These are phyloP conservation scores for Ips nitidus DNA, from an alignment of 1,140 invertebrate genomes.

Conservation along the genomic window DNA sequence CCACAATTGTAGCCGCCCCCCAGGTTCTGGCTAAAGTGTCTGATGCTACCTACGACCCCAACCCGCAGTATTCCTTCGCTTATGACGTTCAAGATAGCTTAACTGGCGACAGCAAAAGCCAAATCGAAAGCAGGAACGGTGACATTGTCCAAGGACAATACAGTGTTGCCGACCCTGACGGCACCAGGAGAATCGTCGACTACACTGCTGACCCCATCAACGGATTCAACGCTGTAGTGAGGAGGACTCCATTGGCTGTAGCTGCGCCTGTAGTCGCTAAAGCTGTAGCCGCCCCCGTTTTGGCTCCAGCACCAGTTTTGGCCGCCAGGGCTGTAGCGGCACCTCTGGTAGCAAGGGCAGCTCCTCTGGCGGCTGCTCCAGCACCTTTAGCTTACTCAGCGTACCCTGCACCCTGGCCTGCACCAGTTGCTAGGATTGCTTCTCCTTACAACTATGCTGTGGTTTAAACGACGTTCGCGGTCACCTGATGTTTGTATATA, in stretches of 20 bases:
- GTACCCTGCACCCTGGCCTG: slow-evolving; percentile 14
- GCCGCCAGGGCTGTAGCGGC: slow-evolving; percentile 26
- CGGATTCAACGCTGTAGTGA: slow-evolving; percentile 57
- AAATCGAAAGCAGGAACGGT: slow-evolving; percentile 60
- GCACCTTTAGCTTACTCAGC: slow-evolving; percentile 29
- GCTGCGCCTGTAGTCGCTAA: slow-evolving; percentile 36
- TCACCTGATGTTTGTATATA: no score
- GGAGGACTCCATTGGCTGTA: slow-evolving; percentile 44
- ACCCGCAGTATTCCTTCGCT: slow-evolving; percentile 59
- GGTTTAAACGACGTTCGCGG: background rate
- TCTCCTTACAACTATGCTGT: slow-evolving; percentile 39
- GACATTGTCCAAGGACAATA: slow-evolving; percentile 63
- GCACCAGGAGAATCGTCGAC: slow-evolving; percentile 57
- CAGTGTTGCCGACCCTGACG: slow-evolving; percentile 30
- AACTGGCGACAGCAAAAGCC: slow-evolving; percentile 62
- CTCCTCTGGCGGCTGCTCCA: no score
- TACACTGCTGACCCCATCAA: slow-evolving; percentile 64
- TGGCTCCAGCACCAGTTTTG: slow-evolving; percentile 23
- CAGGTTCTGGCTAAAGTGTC: slow-evolving; percentile 32
- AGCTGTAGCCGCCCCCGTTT: slow-evolving; percentile 34
- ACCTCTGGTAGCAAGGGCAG: no score
- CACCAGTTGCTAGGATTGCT: slow-evolving; percentile 42
- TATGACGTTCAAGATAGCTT: slow-evolving; percentile 61
- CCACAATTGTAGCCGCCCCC: slow-evolving; percentile 57
- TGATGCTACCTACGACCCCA: slow-evolving; percentile 58